These are phyloP conservation scores for Amphiprion ocellaris DNA, from an alignment of 2,113 vertebrate genomes.

Conservation along the genomic window DNA sequence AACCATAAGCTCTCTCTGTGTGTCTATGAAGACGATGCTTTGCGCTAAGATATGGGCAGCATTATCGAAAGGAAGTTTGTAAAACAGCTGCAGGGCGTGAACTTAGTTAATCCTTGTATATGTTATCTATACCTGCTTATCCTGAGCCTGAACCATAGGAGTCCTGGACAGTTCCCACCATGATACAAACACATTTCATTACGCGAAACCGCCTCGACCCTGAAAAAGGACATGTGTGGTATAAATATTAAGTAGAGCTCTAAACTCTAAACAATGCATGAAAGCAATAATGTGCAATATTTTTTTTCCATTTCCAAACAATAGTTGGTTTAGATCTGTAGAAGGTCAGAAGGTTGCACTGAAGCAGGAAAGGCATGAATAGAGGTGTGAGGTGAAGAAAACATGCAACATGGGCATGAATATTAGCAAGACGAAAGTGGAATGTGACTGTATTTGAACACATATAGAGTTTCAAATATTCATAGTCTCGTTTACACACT, in stretches of 20 bases:
- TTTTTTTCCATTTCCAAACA: no score
- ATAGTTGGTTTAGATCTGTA: no score
- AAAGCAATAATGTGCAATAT: neutral
- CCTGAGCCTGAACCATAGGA: neutral
- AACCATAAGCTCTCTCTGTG: neutral
- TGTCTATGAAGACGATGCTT: neutral
- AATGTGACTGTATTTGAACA: no score
- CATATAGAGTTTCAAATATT: no score
- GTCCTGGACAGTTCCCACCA: neutral
- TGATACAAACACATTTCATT: neutral
- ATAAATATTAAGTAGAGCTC: neutral
- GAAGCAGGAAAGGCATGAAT: neutral
- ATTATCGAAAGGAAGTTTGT: neutral
- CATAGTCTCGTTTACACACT: no score
- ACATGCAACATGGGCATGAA: no score
- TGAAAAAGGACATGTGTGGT: neutral
- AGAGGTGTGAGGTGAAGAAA: no score
- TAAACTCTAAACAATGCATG: constrained; percentile 2
- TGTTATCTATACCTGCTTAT: no score
- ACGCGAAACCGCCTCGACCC: neutral
- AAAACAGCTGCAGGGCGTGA: no score
- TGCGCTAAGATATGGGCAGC: neutral
- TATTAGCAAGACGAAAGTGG: no score
- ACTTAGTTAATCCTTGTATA: no score
- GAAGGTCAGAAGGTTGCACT: neutral